Percentiles rank a stretch among this genome's conserved stretches.
Evolutionary conservation across 1,140 invertebrate genomes (phyloP).

Genomic region (Penaeus indicus): DNA sequence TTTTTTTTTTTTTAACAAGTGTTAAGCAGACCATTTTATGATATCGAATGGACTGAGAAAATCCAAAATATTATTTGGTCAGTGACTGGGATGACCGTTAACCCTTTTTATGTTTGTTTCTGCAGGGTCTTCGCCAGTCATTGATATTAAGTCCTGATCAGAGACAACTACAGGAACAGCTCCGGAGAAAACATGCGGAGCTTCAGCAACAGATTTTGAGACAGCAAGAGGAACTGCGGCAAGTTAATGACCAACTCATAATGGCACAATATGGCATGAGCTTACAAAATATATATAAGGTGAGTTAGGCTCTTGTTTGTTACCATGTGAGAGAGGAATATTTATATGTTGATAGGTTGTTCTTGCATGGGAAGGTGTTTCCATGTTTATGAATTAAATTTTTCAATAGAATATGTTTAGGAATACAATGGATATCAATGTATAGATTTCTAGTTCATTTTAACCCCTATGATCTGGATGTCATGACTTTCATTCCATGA

Average conservation of each 20-base stretch:
- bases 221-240: constrained; percentile 86
- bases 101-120: not conserved
- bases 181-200: constrained; percentile 87
- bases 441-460: too few relatives aligned
- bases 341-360: not conserved
- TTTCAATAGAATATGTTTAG: too few relatives aligned
- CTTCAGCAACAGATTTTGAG: constrained; percentile 86
- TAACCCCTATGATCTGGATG: too few relatives aligned
- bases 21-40: too few relatives aligned
- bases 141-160: constrained; percentile 76
- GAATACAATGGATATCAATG: too few relatives aligned
- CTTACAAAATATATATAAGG: constrained; percentile 61
- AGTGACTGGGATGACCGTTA: not conserved
- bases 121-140: constrained; percentile 68
- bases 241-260: constrained; percentile 87
- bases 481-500: too few relatives aligned
- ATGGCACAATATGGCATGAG: constrained; percentile 80
- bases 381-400: too few relatives aligned
- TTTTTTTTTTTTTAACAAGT: too few relatives aligned
- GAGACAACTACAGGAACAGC: constrained; percentile 79
- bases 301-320: not conserved
- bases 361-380: too few relatives aligned
- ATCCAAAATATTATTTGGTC: too few relatives aligned
- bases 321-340: not conserved
- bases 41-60: too few relatives aligned